Conservation (phyloP, 2,888 invertebrate species). For the Macropis europaea region DNA sequence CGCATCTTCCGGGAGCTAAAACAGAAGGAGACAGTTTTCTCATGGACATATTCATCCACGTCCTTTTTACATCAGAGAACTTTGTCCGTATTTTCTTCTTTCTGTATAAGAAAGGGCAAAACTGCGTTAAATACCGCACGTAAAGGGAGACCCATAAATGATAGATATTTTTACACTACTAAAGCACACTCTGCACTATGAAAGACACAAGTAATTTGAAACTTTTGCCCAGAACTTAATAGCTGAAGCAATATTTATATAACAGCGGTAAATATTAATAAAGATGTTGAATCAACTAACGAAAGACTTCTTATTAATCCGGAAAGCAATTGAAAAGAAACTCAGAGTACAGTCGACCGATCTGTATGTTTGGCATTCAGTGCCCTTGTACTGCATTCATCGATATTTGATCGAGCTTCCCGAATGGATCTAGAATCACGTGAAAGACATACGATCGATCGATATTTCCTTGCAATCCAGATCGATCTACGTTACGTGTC, state of each 20-base stretch:
- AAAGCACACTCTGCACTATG: too few relatives aligned
- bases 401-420: neutral
- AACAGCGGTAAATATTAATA: too few relatives aligned
- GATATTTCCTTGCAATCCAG: neutral
- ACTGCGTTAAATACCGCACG: too few relatives aligned
- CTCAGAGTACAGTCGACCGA: conserved; percentile 17
- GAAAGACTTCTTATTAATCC: too few relatives aligned
- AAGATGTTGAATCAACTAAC: too few relatives aligned
- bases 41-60: neutral
- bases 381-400: conserved; percentile 22
- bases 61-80: neutral
- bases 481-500: neutral
- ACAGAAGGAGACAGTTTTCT: neutral
- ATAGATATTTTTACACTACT: too few relatives aligned
- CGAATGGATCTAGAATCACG: conserved; percentile 26
- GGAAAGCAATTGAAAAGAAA: conserved; percentile 9
- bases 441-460: conserved; percentile 1
- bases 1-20: conserved; percentile 64
- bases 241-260: too few relatives aligned
- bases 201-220: too few relatives aligned
- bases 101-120: too few relatives aligned
- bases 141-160: too few relatives aligned
- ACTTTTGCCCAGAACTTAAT: too few relatives aligned
- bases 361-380: conserved; percentile 36
- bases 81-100: neutral